Evolutionary conservation across 2,797 vertebrate genomes (phyloP).

Genomic region (Sebastes vulpes): DNA sequence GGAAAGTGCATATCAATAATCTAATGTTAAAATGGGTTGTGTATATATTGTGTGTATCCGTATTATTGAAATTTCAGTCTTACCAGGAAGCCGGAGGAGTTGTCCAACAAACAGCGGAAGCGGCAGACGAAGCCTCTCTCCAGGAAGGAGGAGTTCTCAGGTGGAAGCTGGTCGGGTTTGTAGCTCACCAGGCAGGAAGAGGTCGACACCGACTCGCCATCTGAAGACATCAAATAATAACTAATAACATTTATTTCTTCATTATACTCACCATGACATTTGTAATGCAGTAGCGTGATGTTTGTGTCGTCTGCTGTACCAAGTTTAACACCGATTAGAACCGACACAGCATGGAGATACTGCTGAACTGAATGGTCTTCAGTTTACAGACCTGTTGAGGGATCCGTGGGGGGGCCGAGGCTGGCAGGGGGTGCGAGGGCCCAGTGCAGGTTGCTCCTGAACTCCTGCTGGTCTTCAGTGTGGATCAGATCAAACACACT

Average conservation of each 20-base stretch:
- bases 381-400: constrained; percentile 43
- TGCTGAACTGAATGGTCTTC: background rate
- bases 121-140: constrained; percentile 89
- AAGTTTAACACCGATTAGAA: too few relatives aligned
- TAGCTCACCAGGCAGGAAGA: constrained; percentile 46
- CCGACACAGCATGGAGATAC: too few relatives aligned
- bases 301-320: background rate
- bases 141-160: constrained; percentile 78
- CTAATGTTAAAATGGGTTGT: background rate
- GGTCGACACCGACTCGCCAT: constrained; percentile 39
- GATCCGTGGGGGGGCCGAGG: constrained; percentile 24
- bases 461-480: constrained; percentile 88
- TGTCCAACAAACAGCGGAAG: constrained; percentile 90
- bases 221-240: constrained; percentile 33
- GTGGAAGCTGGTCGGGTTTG: constrained; percentile 64
- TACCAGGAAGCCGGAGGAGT: constrained; percentile 90
- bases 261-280: background rate
- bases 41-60: background rate
- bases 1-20: background rate
- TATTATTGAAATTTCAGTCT: background rate
- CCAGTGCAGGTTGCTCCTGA: constrained; percentile 89
- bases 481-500: constrained; percentile 89
- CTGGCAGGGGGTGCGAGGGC: constrained; percentile 76
- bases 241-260: background rate
- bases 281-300: background rate